Evolutionary conservation across 1,140 invertebrate genomes (phyloP), one percentile per base, ranked within the genome.

Genomic region (Anoplophora glabripennis): DNA sequence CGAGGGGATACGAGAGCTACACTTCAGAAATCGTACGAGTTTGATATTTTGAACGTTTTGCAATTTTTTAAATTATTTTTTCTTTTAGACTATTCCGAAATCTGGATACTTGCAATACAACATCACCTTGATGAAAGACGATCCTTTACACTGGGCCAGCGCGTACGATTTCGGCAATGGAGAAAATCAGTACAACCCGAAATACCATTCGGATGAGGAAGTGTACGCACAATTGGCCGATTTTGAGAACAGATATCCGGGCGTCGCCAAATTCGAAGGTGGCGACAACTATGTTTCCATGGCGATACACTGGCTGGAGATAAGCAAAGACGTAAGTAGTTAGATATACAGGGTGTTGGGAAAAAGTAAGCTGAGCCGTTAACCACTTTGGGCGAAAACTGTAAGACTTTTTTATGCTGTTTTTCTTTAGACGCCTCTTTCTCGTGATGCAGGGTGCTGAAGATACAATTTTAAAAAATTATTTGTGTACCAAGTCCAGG

Each of bases 121-220:
- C 76, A 90, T 96, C 65, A 90, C 86, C 0, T 77, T 97, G 11
- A 85, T 88, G 80, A 80, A 84, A 42, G 84, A 89, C 69, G 85
- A 91, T 72, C 81, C 86, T 0, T 75, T 84, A 49, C 84, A 87
- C 63, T 96, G 93, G 93, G 89, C 89, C 0, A 81, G 82, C 9
- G 81, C 84, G 5, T 81, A 89, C 69, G 90, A 93, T 75, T 93
- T 87, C 76, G 81, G 80, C 47, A 72, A 85, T 5, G 68, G 63
- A 5, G 73, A 79, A 38, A 86, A 87, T 59, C 67, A 78, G 53
- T 74, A 69, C 63, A 77, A 68, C 42, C 75, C 65, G 53, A 62
- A 70, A 21, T 92, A 91, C 69, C 81, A 90, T 59, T 80, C 73
- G 1, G 87, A 84, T 54, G 62, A 76, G 9, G 84, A 90, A 68